Evolutionary conservation across 2,888 invertebrate genomes (phyloP), one percentile per base, ranked within the genome.

Genomic region (Tribolium freemani): DNA sequence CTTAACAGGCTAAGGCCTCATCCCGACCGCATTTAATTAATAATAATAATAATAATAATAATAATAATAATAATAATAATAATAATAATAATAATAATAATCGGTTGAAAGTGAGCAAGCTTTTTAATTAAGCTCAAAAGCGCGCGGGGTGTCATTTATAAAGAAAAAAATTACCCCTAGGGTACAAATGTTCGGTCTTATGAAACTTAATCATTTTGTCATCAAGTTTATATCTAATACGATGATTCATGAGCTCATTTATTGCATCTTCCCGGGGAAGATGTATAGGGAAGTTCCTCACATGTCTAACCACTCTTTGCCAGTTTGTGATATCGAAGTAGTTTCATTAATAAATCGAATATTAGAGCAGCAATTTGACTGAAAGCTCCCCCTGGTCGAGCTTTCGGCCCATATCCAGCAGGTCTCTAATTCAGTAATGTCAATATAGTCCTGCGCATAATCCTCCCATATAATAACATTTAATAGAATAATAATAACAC

Each of bases 151-250:
- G 16, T 16, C 16, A 16, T 16, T 16, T 48, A 61, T 61, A 50
- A 61, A 61, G 16, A 45, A 46, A 51, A 64, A 54, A 53, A 64
- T 45, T 50, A 20, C 45, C 53, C 53, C 44, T 26, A 11, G 53
- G 53, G 44, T 54, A 53, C 53, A 64, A 64, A 53, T 54, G 64
- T 38, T 64, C 54, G 21, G 50, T 50, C 63, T 63, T 64, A 54
- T 20, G 64, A 64, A 64, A 64, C 50, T 64, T 64, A 64, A 64
- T 64, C 64, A 54, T 64, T 64, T 53, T 64, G 64, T 64, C 64
- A 64, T 64, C 64, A 64, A 64, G 53, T 64, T 64, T 64, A 64
- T 64, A 64, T 64, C 64, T 53, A 54, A 13, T 54, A 6, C 16
- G 53, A 51, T 64, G 64, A 64, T 64, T 64, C 64, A 64, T 64